phyloP scores from a whole-genome alignment of 2,113 vertebrate genomes.

The Canis aureus region DNA sequence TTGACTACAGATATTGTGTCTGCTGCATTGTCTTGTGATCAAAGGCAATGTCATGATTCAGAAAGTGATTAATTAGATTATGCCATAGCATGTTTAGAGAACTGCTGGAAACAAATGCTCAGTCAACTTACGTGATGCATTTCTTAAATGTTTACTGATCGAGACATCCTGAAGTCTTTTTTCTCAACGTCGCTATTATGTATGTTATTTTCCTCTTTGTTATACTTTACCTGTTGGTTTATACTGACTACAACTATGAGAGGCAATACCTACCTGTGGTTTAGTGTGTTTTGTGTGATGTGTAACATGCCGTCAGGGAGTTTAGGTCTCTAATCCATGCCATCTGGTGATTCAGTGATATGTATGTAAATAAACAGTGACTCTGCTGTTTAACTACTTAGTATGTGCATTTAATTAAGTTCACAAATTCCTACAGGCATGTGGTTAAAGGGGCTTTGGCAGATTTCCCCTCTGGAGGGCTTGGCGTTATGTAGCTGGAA shows the following conservation, averaged over 20 bases:
- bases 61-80: constrained; percentile 24
- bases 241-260: neutral
- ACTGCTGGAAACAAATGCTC: neutral
- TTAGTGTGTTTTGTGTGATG: neutral
- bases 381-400: constrained; percentile 61
- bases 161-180: neutral
- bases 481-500: constrained; percentile 35
- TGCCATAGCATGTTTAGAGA: neutral
- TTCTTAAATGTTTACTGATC: neutral
- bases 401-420: constrained; percentile 76
- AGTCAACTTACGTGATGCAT: neutral
- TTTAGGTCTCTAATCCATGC: constrained; percentile 42
- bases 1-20: neutral
- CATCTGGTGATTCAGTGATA: constrained; percentile 70
- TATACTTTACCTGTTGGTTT: neutral
- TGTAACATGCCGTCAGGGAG: neutral
- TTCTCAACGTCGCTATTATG: neutral
- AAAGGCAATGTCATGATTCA: neutral
- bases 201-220: neutral
- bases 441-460: constrained; percentile 76
- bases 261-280: neutral
- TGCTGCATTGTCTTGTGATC: neutral
- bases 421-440: constrained; percentile 74
- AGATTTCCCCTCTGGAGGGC: constrained; percentile 55
- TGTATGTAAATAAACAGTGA: constrained; percentile 29